Percentiles rank a stretch among this genome's conserved stretches.
Evolutionary conservation across 2,888 invertebrate genomes (phyloP).

Genomic region (Tetheella fluctuosa): DNA sequence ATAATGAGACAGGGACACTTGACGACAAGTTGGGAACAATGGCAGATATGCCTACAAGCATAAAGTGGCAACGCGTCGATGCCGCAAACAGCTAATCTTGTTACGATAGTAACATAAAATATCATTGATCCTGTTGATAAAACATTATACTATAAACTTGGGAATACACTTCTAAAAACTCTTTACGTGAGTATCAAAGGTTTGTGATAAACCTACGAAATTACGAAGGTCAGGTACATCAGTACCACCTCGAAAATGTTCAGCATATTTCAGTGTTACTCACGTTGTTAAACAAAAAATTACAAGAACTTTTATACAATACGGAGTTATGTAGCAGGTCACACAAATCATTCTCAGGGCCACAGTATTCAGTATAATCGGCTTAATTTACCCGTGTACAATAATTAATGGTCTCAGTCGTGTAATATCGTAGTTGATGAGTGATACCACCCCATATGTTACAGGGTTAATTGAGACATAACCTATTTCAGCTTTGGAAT

Average conservation of each 20-base stretch:
- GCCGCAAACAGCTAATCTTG: no score
- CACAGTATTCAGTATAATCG: slow-evolving; percentile 37
- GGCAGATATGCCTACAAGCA: no score
- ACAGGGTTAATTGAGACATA: slow-evolving; percentile 19
- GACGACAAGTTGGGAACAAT: no score
- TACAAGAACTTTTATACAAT: not conserved
- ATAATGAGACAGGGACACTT: no score
- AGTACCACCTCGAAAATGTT: not conserved
- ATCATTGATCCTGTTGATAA: no score
- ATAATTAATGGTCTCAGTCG: slow-evolving; percentile 45
- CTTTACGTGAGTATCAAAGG: not conserved
- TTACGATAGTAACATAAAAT: no score
- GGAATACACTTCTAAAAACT: no score
- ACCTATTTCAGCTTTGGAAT: slow-evolving; percentile 16
- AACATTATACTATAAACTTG: no score
- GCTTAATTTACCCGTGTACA: slow-evolving; percentile 46
- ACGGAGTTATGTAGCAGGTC: not conserved
- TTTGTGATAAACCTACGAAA: not conserved
- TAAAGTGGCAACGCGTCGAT: no score
- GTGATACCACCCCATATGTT: slow-evolving; percentile 17
- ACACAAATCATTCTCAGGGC: slow-evolving; percentile 36
- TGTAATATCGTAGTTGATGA: slow-evolving; percentile 35
- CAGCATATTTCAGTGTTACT: not conserved
- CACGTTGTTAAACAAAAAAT: not conserved
- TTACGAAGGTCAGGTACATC: not conserved